Base-by-base conservation (phyloP, 2,113 vertebrate species). In the Cyprinodon brontotheroides region DNA sequence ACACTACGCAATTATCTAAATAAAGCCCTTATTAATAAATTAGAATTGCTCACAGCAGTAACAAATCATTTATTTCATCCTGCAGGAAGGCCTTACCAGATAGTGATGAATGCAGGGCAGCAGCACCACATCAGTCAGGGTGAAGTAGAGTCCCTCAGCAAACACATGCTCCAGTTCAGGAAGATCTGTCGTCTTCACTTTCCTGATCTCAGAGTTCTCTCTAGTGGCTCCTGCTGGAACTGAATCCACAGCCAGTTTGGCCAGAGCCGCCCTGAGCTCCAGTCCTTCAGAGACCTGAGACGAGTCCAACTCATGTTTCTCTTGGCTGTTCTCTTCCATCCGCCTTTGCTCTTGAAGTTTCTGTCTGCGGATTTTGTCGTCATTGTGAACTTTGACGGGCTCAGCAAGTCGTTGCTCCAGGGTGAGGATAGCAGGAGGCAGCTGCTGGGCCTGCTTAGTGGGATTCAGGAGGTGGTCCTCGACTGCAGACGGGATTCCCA, bases 111-210 rank as follows among this genome's bases (percentile, higher is more conserved):
- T 89, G 84, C 98, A 99, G 0, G 97, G 98, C 63, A 99, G 89
- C 73, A 99, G 95, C 75, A 99, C 96, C 4, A 98, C 84, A 81
- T 99, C 98, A 7, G 97, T 94, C 86, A 99, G 89, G 8, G 97
- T 99, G 91, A 99, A 99, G 93, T 96, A 98, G 37, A 99, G 94
- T 1, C 98, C 98, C 86, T 99, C 98, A 0, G 96, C 97, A 93
- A 99, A 99, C 83, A 98, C 70, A 0, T 97, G 97, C 75, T 98
- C 96, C 90, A 99, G 87, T 0, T 86, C 82, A 0, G 98, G 98
- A 36, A 99, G 94, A 22, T 96, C 96, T 0, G 94, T 87, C 1
- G 93, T 95, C 91, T 95, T 97, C 39, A 94, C 94, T 93, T 95
- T 97, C 83, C 98, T 96, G 86, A 99, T 94, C 79, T 95, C 88